Evolutionary conservation across 2,113 vertebrate species (phyloP).

Genomic region (Chrysochloris asiatica): DNA sequence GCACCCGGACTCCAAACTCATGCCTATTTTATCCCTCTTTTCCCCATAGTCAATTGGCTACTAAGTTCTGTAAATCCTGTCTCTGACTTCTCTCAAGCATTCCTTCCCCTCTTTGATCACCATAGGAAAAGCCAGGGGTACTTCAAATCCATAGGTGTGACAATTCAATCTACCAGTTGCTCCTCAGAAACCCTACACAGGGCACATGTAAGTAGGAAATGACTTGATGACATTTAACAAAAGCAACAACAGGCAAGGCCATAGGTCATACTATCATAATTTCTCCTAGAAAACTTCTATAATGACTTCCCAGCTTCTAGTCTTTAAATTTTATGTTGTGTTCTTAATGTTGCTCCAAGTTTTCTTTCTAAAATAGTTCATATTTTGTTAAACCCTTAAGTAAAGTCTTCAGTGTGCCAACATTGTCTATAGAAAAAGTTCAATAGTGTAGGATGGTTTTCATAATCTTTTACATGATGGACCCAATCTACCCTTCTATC

Average conservation of each 20-base stretch:
- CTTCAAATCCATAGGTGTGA: too few relatives aligned
- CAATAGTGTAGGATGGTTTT: not conserved
- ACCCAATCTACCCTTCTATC: not conserved
- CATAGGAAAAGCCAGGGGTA: not conserved
- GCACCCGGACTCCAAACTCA: too few relatives aligned
- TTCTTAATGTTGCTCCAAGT: not conserved
- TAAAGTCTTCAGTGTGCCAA: not conserved
- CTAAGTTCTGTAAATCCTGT: not conserved
- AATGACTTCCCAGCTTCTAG: not conserved
- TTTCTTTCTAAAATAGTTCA: constrained; percentile 5
- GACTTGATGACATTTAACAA: too few relatives aligned
- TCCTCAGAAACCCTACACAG: too few relatives aligned
- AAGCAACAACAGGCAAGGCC: not conserved
- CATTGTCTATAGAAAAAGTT: not conserved
- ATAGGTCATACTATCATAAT: not conserved
- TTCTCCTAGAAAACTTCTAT: not conserved
- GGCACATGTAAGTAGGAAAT: too few relatives aligned
- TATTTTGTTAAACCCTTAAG: constrained; percentile 8
- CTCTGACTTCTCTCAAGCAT: not conserved
- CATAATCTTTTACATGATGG: not conserved
- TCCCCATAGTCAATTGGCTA: not conserved
- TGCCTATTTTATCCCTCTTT: not conserved
- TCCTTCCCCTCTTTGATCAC: not conserved
- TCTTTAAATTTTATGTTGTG: not conserved
- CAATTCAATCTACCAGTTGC: too few relatives aligned